Base-by-base conservation (phyloP, 2,113 vertebrate genomes). In the Lamprotornis superbus region DNA sequence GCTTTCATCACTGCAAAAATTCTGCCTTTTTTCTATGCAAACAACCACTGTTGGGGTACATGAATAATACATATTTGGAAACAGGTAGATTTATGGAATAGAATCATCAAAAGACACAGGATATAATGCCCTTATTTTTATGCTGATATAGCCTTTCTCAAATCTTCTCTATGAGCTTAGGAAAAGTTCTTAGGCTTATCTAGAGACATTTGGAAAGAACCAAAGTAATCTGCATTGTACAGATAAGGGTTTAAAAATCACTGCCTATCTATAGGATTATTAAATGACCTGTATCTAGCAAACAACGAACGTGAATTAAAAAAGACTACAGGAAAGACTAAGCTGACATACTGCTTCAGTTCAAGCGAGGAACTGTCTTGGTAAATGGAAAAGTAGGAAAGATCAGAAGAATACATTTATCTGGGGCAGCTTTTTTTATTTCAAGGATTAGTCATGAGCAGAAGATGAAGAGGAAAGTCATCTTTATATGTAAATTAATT, bases 241-340 rank as follows among this genome's bases (percentile, higher is more conserved):
- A 89, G 85, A 75, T 89, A 95, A 77, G 42, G 39, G 70, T 86
- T 92, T 94, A 67, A 94, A 91, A 94, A 93, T 70, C 73, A 61
- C 53, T 91, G 57, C 24, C 47, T 89, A 49, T 79, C 80, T 70
- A 49, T 3, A 83, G 89, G 63, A 87, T 35, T 92, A 77, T 92
- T 93, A 85, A 94, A 93, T 93, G 65, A 93, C 64, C 63, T 95
- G 76, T 53, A 82, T 52, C 52, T 79, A 69, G 69, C 46, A 88
- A 95, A 79, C 61, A 96, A 95, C 65, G 76, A 89, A 94, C 35
- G 44, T 94, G 82, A 76, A 90, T 97, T 95, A 86, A 78, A 96
- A 74, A 93, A 71, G 23, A 92, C 76, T 89, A 89, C 55, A 85
- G 80, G 47, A 89, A 93, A 70, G 65, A 87, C 69, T 89, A 92